Evolutionary conservation across 2,888 invertebrate genomes (phyloP), one percentile per base, ranked within the genome.

Genomic region (Cenopis cana): DNA sequence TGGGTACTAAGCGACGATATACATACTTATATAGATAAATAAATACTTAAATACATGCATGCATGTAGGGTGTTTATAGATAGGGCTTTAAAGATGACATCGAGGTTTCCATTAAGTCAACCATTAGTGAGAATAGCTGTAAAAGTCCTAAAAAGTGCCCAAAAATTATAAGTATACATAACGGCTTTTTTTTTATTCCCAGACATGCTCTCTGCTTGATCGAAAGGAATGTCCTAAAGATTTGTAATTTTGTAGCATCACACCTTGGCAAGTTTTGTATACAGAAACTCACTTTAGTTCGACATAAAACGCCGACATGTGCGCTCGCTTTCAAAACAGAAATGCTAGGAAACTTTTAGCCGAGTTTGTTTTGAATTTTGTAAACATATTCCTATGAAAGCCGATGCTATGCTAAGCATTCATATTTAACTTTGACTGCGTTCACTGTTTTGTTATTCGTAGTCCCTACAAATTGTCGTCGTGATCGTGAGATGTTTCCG

Each of bases 311-410:
- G 38, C 38, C 20, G 38, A 64, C 52, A 38, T 54, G 52, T 64
- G 20, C 52, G 20, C 64, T 38, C n/a, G 52, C 38, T 64, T 38
- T 52, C 64, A 38, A 64, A 54, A 64, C 64, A 54, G 52, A 64
- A 64, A 64, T 52, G 52, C 52, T 17, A 38, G 24, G 8, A 64
- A 64, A 52, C 38, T 64, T 64, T 24, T 17, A 33, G 64, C n/a
- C 38, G 20, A 54, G 52, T 54, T 64, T 54, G 52, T 54, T 64
- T 64, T 52, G 38, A 64, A 38, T 20, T 64, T 64, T 64, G n/a
- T 54, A n/a, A 64, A 38, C 52, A 52, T 20, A 61, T 50, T 10
- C 14, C 50, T 18, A 50, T 50, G 18, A 18, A 50, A 56, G 17
- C 33, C 10, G 9, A 56, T 56, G 56, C 17, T 6, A 56, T 56